Conservation (phyloP, 1,140 invertebrate genomes). For the Hyphantria cunea region DNA sequence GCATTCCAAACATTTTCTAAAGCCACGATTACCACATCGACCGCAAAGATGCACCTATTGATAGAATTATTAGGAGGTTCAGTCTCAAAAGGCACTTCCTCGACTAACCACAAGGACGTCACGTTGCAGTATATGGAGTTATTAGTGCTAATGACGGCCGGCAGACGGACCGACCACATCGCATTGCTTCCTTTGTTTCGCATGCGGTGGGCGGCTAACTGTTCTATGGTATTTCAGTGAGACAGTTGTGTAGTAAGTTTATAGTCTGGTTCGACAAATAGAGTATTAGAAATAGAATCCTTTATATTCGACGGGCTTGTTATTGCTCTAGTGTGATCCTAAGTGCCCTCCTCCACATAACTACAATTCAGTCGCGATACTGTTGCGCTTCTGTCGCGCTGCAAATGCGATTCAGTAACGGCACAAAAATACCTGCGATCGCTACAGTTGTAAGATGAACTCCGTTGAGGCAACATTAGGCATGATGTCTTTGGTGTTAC, state of each 20-base stretch:
- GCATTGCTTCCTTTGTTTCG: conserved; percentile 54
- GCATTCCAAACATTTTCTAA: conserved; percentile 51
- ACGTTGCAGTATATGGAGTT: conserved; percentile 56
- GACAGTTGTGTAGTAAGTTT: background rate
- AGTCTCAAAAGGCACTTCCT: conserved; percentile 48
- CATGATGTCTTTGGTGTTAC: too few relatives aligned
- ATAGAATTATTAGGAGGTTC: conserved; percentile 67
- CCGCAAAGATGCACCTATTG: conserved; percentile 68
- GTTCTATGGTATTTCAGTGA: background rate
- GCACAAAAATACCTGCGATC: too few relatives aligned
- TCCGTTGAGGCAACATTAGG: too few relatives aligned
- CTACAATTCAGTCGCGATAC: too few relatives aligned
- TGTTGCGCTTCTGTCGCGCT: too few relatives aligned
- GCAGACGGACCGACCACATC: conserved; percentile 57
- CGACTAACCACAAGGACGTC: conserved; percentile 56
- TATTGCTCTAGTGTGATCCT: too few relatives aligned
- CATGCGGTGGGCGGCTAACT: conserved; percentile 2
- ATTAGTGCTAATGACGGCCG: conserved; percentile 72
- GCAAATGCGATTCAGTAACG: too few relatives aligned
- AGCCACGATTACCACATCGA: conserved; percentile 58
- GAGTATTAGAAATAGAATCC: too few relatives aligned
- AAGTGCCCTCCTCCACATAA: too few relatives aligned
- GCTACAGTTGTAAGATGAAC: too few relatives aligned
- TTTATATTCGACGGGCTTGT: too few relatives aligned
- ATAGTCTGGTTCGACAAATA: too few relatives aligned